Evolutionary conservation across 2,888 invertebrate genomes (phyloP).

Genomic region (Choreutis nemorana): DNA sequence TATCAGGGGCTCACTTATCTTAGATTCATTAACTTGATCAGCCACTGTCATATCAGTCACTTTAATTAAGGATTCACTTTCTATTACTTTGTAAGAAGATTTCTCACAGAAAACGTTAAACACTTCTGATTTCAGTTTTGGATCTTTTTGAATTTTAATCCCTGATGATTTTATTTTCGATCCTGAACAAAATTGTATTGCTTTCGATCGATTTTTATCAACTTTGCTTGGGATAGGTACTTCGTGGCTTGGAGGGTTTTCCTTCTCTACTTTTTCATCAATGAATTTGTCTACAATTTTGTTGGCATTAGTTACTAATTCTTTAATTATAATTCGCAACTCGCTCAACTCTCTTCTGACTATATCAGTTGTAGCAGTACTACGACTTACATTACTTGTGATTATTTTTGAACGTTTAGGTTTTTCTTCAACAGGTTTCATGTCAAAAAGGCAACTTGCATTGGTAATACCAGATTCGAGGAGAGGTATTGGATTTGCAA

Average conservation of each 20-base stretch:
- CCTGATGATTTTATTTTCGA: conserved; percentile 19
- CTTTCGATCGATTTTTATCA: conserved; percentile 21
- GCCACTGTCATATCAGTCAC: conserved; percentile 48
- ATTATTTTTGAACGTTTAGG: conserved; percentile 7
- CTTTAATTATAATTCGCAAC: conserved; percentile 29
- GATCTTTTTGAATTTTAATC: conserved; percentile 26
- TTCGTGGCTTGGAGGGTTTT: conserved; percentile 3
- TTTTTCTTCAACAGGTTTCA: too few relatives aligned
- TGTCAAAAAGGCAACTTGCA: too few relatives aligned
- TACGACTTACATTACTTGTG: conserved; percentile 10
- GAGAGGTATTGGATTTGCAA: too few relatives aligned
- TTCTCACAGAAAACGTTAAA: too few relatives aligned
- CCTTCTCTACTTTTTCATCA: conserved; percentile 10
- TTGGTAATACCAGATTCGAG: too few relatives aligned
- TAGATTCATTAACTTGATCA: conserved; percentile 13
- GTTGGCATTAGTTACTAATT: conserved; percentile 28
- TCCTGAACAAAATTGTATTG: conserved; percentile 26
- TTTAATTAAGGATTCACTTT: conserved; percentile 43
- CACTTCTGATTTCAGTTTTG: conserved; percentile 20
- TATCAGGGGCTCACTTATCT: conserved; percentile 15
- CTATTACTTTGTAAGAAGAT: conserved; percentile 43
- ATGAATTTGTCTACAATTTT: conserved; percentile 26
- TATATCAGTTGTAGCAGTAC: conserved; percentile 17
- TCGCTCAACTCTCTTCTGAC: conserved; percentile 35
- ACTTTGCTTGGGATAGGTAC: too few relatives aligned